Conservation (phyloP, 2,113 vertebrate genomes). For the Sinocyclocheilus grahami region DNA sequence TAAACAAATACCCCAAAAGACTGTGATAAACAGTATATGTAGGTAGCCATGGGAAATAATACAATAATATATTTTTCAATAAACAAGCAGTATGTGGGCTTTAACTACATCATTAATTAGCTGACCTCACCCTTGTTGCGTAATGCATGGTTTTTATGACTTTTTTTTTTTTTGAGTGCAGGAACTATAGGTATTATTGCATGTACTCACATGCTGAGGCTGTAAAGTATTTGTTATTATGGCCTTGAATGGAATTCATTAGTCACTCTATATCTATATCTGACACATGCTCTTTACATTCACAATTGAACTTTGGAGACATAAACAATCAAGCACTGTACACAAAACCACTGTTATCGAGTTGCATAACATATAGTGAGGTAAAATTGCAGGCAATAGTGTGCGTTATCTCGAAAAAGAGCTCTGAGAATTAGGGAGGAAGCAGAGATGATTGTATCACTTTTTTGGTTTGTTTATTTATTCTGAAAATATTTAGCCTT, state of each 20-base stretch:
- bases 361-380: not conserved
- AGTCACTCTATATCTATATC: not conserved
- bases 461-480: not conserved
- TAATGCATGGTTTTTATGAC: constrained; percentile 1
- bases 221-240: constrained; percentile 30
- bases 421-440: not conserved
- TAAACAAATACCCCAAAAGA: not conserved
- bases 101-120: not conserved
- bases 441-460: not conserved
- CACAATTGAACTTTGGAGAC: constrained; percentile 23
- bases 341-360: not conserved
- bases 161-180: not conserved
- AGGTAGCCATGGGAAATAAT: not conserved
- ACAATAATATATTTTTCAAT: not conserved
- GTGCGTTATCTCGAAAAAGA: not conserved
- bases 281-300: not conserved
- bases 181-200: not conserved
- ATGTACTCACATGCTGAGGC: not conserved
- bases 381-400: not conserved
- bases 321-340: not conserved
- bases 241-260: constrained; percentile 29
- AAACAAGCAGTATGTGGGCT: not conserved
- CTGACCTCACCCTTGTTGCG: not conserved
- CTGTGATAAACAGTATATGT: not conserved
- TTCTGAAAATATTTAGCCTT: not conserved